A percentile compares a stretch with the other conserved stretches of the same genome.
Conservation (phyloP, 1,140 invertebrate genomes). For the Leptinotarsa defecta region DNA sequence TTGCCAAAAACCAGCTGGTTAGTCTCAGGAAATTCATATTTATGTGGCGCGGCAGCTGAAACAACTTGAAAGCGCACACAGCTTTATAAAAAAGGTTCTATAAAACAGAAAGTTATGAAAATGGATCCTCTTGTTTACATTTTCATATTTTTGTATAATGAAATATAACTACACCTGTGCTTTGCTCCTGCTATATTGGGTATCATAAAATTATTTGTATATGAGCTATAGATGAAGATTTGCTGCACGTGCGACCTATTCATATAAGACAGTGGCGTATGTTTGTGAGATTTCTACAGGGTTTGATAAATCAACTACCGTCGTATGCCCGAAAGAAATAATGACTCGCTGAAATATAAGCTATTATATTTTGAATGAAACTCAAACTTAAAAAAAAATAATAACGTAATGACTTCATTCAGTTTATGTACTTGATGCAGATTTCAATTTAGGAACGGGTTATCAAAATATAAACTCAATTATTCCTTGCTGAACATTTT, state of each 20-base stretch:
- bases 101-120: conserved; percentile 6
- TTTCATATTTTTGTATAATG: conserved; percentile 15
- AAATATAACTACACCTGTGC: conserved; percentile 7
- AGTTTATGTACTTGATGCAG: too few species aligned
- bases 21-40: neutral
- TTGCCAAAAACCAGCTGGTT: neutral
- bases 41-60: conserved; percentile 1
- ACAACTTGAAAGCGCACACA: conserved; percentile 7
- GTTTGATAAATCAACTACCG: too few species aligned
- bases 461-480: too few species aligned
- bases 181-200: conserved; percentile 13
- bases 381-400: too few species aligned
- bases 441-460: too few species aligned
- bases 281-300: too few species aligned
- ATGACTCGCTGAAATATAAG: too few species aligned
- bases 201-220: conserved; percentile 21
- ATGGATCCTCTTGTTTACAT: neutral
- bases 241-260: conserved; percentile 9
- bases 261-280: neutral
- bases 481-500: too few species aligned
- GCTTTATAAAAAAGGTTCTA: neutral
- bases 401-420: too few species aligned
- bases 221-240: neutral
- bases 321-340: too few species aligned
- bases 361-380: too few species aligned